These are phyloP conservation scores for Trogon melanurus DNA, from an alignment of 2,113 vertebrate species.

Conservation along the genomic window DNA sequence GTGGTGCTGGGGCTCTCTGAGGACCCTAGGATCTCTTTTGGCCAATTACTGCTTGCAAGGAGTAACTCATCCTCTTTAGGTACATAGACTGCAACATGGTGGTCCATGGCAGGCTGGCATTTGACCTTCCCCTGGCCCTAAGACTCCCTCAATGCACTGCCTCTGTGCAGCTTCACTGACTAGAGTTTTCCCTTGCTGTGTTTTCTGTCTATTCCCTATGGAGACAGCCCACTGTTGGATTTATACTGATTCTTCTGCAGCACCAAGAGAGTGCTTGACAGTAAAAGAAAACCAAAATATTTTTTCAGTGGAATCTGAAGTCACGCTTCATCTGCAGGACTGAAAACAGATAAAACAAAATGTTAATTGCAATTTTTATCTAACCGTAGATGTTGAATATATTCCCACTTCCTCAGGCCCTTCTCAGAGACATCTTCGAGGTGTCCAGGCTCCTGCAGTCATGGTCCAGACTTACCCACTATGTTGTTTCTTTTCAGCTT, in stretches of 20 bases:
- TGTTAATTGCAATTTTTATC: background rate
- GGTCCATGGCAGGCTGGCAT: background rate
- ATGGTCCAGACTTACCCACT: accelerated
- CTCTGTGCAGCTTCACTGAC: background rate
- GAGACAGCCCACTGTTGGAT: background rate
- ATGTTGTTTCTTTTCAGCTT: background rate
- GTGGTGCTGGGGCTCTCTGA: background rate
- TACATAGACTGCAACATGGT: accelerated
- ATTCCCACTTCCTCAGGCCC: background rate
- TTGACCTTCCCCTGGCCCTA: background rate
- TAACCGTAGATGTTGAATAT: background rate
- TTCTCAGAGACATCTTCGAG: background rate
- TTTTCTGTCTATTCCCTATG: background rate
- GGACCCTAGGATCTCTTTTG: background rate
- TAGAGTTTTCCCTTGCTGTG: background rate
- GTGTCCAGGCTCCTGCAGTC: background rate
- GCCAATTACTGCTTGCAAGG: background rate
- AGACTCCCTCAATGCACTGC: background rate
- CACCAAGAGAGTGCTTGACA: background rate
- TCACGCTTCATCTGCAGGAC: background rate
- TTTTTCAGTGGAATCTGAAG: background rate
- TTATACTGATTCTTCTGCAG: background rate
- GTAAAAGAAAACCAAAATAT: background rate
- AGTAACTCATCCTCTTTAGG: accelerated
- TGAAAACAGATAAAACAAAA: background rate